Conservation (phyloP, 2,888 invertebrate genomes). For the Brachyptera risi region DNA sequence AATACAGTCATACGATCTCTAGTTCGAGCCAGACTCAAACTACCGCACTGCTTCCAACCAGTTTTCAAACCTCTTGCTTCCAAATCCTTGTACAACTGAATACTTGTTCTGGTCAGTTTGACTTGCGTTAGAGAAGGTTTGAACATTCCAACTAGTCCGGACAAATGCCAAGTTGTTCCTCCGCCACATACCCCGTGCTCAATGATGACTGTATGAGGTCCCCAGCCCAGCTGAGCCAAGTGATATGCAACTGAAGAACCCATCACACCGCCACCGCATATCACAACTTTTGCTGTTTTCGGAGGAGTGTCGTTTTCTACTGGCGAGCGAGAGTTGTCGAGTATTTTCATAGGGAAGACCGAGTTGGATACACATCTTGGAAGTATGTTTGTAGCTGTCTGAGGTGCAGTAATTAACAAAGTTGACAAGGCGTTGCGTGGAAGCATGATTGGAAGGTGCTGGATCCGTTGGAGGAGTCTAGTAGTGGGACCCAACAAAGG, state of each 20-base stretch:
- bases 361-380: conserved; percentile 9
- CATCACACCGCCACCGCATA: conserved; percentile 90
- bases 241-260: conserved; percentile 91
- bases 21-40: conserved; percentile 77
- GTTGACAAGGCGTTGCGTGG: conserved; percentile 1
- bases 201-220: conserved; percentile 71
- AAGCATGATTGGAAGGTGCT: conserved; percentile 15
- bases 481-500: too few relatives aligned
- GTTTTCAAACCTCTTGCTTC: conserved; percentile 67
- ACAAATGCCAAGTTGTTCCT: conserved; percentile 74
- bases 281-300: conserved; percentile 65
- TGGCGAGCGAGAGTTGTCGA: background rate
- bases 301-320: conserved; percentile 41
- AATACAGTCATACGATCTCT: conserved; percentile 82
- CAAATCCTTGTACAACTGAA: conserved; percentile 67
- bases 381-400: background rate
- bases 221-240: conserved; percentile 77
- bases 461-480: too few relatives aligned
- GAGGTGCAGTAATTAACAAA: background rate
- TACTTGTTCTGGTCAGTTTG: conserved; percentile 74
- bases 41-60: conserved; percentile 91
- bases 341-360: background rate
- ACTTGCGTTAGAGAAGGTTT: conserved; percentile 80
- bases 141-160: conserved; percentile 79
- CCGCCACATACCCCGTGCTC: conserved; percentile 81